A percentile compares a stretch with the other conserved stretches of the same genome.
phyloP scores from a whole-genome alignment of 2,113 vertebrate genomes.

The Tyto alba region DNA sequence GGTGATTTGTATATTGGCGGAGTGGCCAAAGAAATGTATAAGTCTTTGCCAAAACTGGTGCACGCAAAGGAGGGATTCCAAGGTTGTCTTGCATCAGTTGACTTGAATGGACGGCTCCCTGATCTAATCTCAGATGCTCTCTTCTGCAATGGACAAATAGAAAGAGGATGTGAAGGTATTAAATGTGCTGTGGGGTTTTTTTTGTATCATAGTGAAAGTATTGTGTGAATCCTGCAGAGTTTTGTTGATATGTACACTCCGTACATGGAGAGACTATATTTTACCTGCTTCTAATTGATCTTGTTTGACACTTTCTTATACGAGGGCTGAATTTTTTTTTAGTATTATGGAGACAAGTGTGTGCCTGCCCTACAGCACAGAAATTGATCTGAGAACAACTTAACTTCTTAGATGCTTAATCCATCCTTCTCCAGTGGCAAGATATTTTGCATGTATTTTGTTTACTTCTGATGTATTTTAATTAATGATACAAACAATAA shows the following conservation, averaged over 20 bases:
- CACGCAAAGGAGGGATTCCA: constrained; percentile 96
- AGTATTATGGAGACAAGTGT: background rate
- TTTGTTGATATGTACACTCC: background rate
- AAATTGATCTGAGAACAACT: background rate
- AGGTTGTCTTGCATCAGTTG: constrained; percentile 92
- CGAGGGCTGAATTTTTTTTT: background rate
- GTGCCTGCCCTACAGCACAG: background rate
- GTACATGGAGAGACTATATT: background rate
- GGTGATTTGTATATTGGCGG: constrained; percentile 93
- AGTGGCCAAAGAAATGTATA: constrained; percentile 92
- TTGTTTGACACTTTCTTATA: background rate
- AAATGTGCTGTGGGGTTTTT: background rate
- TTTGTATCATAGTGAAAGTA: background rate
- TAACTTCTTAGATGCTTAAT: background rate
- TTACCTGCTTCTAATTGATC: background rate
- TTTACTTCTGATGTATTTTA: constrained; percentile 29
- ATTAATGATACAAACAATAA: constrained; percentile 2
- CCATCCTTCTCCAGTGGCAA: background rate
- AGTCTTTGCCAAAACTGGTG: constrained; percentile 93
- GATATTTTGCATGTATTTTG: background rate
- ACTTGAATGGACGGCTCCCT: constrained; percentile 92
- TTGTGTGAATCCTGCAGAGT: background rate
- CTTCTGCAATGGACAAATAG: constrained; percentile 94
- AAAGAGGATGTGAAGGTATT: constrained; percentile 96
- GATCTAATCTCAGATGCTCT: constrained; percentile 94